Conservation (phyloP, 2,888 invertebrate species). For the Cerastoderma edule region DNA sequence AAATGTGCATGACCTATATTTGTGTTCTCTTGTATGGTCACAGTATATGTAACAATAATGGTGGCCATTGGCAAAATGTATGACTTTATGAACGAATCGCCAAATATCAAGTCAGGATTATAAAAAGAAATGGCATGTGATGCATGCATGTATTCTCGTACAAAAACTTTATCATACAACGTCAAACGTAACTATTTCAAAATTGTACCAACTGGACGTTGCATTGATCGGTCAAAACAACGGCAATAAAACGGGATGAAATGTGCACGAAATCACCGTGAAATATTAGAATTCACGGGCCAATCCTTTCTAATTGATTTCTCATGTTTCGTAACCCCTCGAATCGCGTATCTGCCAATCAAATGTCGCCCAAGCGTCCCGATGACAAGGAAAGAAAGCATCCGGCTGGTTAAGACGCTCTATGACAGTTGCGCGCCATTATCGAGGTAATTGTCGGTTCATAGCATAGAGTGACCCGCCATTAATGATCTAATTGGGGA, state of each 20-base stretch:
- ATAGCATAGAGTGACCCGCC: conserved; percentile 45
- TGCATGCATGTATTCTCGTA: no score
- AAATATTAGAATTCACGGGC: conserved; percentile 20
- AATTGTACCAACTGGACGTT: no score
- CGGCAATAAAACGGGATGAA: background rate
- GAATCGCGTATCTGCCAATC: conserved; percentile 42
- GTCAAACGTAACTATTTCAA: no score
- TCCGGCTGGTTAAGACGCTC: conserved; percentile 30
- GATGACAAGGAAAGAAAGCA: conserved; percentile 27
- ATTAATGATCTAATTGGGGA: conserved; percentile 50
- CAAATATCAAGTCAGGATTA: no score
- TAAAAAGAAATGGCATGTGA: no score
- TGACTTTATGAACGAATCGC: no score
- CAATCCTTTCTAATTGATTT: conserved; percentile 20
- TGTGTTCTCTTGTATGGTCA: no score
- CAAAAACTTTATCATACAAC: no score
- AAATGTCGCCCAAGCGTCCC: conserved; percentile 37
- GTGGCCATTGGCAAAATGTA: no score
- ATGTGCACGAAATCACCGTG: conserved; percentile 8
- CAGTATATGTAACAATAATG: no score
- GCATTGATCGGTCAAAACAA: no score
- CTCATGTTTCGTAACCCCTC: conserved; percentile 24
- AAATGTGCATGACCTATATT: no score
- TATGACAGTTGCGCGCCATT: conserved; percentile 44
- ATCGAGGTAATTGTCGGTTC: conserved; percentile 48